Evolutionary conservation across 2,113 vertebrate species (phyloP).

Genomic region (Raja brachyura): DNA sequence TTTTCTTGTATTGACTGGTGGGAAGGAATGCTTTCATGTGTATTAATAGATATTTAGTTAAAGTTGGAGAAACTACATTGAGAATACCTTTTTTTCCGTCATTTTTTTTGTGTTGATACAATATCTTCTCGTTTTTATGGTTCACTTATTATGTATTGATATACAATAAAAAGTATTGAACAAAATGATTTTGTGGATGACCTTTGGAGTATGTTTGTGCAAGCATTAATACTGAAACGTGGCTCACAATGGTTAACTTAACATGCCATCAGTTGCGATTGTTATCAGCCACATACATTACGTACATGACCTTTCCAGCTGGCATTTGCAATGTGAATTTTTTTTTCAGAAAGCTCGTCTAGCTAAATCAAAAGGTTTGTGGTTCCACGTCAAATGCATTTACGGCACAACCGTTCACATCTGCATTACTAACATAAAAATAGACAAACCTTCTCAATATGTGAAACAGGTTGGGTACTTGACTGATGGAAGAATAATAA

Average conservation of each 20-base stretch:
- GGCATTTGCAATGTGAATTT: too few species aligned
- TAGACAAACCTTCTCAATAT: not conserved
- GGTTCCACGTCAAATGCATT: not conserved
- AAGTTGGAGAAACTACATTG: too few species aligned
- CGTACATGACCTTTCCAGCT: not conserved
- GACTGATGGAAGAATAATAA: not conserved
- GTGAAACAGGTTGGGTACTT: not conserved
- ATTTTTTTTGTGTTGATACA: too few species aligned
- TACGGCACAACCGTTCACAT: not conserved
- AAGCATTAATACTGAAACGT: not conserved
- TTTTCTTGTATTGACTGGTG: too few species aligned
- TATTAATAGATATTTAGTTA: too few species aligned
- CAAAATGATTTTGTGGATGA: not conserved
- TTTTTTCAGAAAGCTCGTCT: too few species aligned
- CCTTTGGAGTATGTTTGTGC: not conserved
- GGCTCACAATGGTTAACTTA: too few species aligned
- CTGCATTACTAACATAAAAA: not conserved
- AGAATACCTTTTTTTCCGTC: too few species aligned
- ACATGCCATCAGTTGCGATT: not conserved
- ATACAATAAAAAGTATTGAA: too few species aligned
- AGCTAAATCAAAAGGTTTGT: not conserved
- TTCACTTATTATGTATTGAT: too few species aligned
- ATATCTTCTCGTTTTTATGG: too few species aligned
- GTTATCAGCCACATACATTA: not conserved
- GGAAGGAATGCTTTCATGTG: too few species aligned